A percentile compares a stretch with the other conserved stretches of the same genome.
Evolutionary conservation across 1,140 invertebrate species (phyloP).

Genomic region (Drosophila pandora): DNA sequence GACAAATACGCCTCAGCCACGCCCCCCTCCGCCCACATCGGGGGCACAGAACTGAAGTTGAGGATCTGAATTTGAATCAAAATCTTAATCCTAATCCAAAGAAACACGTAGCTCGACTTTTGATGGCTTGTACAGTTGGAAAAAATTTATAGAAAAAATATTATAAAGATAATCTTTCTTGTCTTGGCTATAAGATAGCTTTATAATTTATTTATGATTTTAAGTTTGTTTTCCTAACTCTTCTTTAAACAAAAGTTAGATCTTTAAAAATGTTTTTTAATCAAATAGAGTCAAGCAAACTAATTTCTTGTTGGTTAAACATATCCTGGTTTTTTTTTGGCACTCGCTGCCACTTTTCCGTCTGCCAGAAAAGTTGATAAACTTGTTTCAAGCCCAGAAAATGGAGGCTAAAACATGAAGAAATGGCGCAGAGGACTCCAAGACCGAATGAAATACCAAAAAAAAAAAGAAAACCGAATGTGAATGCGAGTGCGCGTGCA

Average conservation of each 20-base stretch:
- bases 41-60: slow-evolving; percentile 12
- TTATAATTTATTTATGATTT: too few species aligned
- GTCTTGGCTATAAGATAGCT: too few species aligned
- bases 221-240: too few species aligned
- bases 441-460: background rate
- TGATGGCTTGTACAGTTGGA: background rate
- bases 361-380: slow-evolving; percentile 56
- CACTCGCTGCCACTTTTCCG: background rate
- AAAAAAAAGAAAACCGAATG: background rate
- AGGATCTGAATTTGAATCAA: slow-evolving; percentile 9
- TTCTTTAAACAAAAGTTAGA: too few species aligned
- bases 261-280: too few species aligned
- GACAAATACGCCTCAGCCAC: slow-evolving; percentile 43
- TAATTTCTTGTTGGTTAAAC: background rate
- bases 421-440: background rate
- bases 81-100: background rate
- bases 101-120: slow-evolving; percentile 41
- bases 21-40: slow-evolving; percentile 12
- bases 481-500: too few species aligned
- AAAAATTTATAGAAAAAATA: background rate
- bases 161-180: too few species aligned
- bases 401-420: background rate
- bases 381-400: slow-evolving; percentile 58
- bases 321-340: slow-evolving; percentile 17
- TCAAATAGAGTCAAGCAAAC: background rate